Percentiles rank a stretch among this genome's conserved stretches.
These are phyloP conservation scores for human DNA, from an alignment of 2,113 vertebrate species.

Conservation along the genomic window DNA sequence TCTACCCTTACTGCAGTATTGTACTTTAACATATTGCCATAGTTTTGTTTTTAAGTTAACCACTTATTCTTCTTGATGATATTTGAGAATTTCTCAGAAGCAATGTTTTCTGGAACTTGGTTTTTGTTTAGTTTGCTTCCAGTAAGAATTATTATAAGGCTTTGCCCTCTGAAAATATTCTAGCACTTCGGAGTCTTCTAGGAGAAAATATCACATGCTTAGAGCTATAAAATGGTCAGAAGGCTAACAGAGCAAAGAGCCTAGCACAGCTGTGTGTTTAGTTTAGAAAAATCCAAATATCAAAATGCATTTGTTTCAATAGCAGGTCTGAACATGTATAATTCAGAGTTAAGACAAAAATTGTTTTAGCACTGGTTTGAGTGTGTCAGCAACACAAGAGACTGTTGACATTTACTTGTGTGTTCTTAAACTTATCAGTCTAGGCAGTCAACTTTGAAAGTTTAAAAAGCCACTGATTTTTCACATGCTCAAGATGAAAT, in stretches of 20 bases:
- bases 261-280: conserved; percentile 41
- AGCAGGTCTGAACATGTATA: not conserved
- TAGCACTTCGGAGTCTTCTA: conserved; percentile 51
- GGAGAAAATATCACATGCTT: conserved; percentile 20
- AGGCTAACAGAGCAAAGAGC: conserved; percentile 22
- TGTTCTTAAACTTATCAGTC: conserved; percentile 46
- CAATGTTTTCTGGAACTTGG: conserved; percentile 54
- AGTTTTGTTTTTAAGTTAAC: conserved; percentile 50
- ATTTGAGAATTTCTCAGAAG: conserved; percentile 61
- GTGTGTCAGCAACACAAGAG: conserved; percentile 19
- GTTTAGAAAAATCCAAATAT: conserved; percentile 57
- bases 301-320: conserved; percentile 45
- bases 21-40: conserved; percentile 52
- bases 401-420: conserved; percentile 39
- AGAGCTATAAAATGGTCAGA: conserved; percentile 43
- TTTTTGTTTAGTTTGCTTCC: conserved; percentile 65
- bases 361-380: conserved; percentile 30
- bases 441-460: conserved; percentile 43
- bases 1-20: conserved; percentile 51
- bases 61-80: conserved; percentile 53
- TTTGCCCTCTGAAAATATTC: conserved; percentile 55
- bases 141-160: conserved; percentile 44
- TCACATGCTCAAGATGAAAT: conserved; percentile 27
- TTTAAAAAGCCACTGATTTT: conserved; percentile 57
- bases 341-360: conserved; percentile 46